These are phyloP conservation scores for Nymphalis polychloros DNA, from an alignment of 2,888 invertebrate genomes.

Conservation along the genomic window DNA sequence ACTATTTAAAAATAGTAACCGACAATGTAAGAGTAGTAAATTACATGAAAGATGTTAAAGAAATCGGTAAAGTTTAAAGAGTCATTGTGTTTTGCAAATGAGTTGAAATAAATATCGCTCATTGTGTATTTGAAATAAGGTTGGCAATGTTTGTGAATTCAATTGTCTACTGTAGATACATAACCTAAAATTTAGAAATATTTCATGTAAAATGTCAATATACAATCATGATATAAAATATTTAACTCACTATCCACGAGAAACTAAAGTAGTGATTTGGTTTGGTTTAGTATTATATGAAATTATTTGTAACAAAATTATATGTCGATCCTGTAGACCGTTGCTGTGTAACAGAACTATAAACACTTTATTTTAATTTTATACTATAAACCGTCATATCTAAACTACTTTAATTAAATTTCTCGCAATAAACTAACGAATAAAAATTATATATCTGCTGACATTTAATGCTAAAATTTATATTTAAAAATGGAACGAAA, in stretches of 20 bases:
- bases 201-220: slow-evolving; percentile 49
- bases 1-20: slow-evolving; percentile 51
- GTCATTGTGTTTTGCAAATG: slow-evolving; percentile 60
- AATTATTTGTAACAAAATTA: too few relatives aligned
- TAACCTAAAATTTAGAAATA: neutral
- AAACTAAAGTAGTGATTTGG: too few relatives aligned
- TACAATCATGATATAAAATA: neutral
- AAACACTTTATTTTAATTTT: too few relatives aligned
- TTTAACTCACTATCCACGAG: too few relatives aligned
- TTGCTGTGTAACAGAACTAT: too few relatives aligned
- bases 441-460: too few relatives aligned
- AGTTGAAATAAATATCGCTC: slow-evolving; percentile 61
- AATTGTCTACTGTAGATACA: neutral
- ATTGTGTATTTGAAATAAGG: slow-evolving; percentile 43
- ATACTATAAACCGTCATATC: too few relatives aligned
- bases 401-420: too few relatives aligned
- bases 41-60: slow-evolving; percentile 45
- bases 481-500: neutral
- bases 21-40: slow-evolving; percentile 60
- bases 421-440: too few relatives aligned
- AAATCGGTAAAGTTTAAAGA: slow-evolving; percentile 50
- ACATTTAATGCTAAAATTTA: too few relatives aligned
- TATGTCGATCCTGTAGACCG: too few relatives aligned
- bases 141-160: neutral
- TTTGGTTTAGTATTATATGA: too few relatives aligned